Base-by-base conservation (phyloP, 1,140 invertebrate genomes). In the Drosophila novamexicana region DNA sequence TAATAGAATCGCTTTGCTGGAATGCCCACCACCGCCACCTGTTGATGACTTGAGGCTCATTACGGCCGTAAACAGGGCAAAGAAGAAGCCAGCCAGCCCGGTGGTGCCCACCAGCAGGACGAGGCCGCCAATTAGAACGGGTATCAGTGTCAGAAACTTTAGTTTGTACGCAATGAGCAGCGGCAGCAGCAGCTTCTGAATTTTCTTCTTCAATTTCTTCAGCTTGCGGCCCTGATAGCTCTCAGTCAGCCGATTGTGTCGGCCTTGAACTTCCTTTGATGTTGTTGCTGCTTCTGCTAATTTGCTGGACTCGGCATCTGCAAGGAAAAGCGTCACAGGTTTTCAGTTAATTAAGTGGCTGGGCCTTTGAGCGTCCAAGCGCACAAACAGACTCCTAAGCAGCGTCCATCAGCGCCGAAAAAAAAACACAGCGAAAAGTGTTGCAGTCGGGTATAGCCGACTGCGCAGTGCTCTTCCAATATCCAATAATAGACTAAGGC, bases 21-120 rank as follows among this genome's bases (percentile, higher is more conserved):
- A 63, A 36, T 89, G 77, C 34, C 79, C 76, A 12, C 79, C 76
- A 12, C 67, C 0, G 14, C 14, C 76, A 62, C 75, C 78, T 45
- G 66, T 64, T 36, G 90, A 62, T 18, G 77, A 75, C 69, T 94
- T 94, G 47, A 94, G 78, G 68, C 93, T 94, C 93, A 95, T 94
- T 16, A 94, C 94, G 8, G 94, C 94, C 66, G 94, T 95, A 81
- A 97, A 97, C 1, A 97, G 92, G 1, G 96, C 96, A 91, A 97
- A 97, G 93, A 97, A 97, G 93, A 97, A 97, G 68, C 96, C 96
- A 12, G 96, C 96, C 39, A 97, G 92, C 7, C 96, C 95, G 6
- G 96, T 96, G 1, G 96, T 95, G 52, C 95, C 96, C 1, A 96
- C 94, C 18, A 97, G 91, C 7, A 97, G 93, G 1, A 96, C 93